phyloP scores from a whole-genome alignment of 2,113 vertebrate genomes.

The Pygoscelis antarcticus region DNA sequence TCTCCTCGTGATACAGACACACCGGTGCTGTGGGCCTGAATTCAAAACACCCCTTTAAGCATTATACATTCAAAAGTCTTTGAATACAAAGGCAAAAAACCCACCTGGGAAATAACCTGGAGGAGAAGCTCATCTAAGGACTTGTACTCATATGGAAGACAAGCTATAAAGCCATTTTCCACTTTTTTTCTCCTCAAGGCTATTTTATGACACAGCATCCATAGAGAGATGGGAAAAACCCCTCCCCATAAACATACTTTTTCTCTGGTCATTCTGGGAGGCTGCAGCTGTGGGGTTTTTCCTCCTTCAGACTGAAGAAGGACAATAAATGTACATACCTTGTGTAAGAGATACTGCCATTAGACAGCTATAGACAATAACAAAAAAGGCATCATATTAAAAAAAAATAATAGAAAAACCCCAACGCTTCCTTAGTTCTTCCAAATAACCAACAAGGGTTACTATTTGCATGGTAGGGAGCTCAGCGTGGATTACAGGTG shows the following conservation, averaged over 20 bases:
- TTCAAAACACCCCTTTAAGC: not conserved
- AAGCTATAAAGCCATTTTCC: not conserved
- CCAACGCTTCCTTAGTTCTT: not conserved
- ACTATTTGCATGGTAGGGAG: not conserved
- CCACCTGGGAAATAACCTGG: not conserved
- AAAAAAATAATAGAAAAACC: fast-evolving
- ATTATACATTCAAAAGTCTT: not conserved
- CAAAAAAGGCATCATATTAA: not conserved
- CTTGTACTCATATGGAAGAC: not conserved
- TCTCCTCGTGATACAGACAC: fast-evolving
- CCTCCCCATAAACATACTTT: not conserved
- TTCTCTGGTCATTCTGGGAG: not conserved
- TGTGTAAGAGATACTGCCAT: not conserved
- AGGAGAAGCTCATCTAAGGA: not conserved
- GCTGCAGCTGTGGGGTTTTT: not conserved
- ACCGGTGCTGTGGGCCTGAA: not conserved
- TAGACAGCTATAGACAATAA: not conserved
- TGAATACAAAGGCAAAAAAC: not conserved
- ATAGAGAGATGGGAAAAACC: not conserved
- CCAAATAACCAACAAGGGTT: not conserved
- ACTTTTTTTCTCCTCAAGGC: not conserved
- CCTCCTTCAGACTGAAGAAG: not conserved
- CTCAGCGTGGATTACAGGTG: not conserved
- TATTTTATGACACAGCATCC: not conserved
- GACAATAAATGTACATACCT: not conserved